Evolutionary conservation across 2,888 invertebrate genomes (phyloP), one percentile per base, ranked within the genome.

Genomic region (Deilephila elpenor): DNA sequence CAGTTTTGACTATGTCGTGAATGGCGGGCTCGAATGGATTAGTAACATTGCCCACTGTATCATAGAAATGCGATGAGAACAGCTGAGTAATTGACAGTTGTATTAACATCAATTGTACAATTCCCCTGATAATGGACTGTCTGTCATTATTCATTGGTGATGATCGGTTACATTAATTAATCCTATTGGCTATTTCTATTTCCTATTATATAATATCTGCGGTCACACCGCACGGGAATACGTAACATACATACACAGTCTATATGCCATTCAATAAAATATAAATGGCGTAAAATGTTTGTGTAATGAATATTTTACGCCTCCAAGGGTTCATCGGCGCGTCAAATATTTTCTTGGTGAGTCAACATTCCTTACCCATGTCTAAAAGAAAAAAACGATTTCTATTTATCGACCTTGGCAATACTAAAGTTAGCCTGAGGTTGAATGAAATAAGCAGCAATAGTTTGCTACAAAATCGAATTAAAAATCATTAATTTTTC

Each of bases 301-400:
- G 20, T 64, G 67, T 67, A 44, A 25, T 67, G 51, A 67, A 67
- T 67, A 67, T 67, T 67, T 67, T 25, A 67, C 67, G 44, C 67
- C 25, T 17, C 44, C 20, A 44, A 67, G 51, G 67, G 67, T 67
- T 67, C 67, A 51, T 44, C 44, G 67, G 51, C 11, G 67, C 44
- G 44, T 67, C 51, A 67, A 67, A 67, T 67, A 67, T 67, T 64
- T 67, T 67, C 44, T 67, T 51, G 51, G 44, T 67, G 67, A 67
- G 67, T 67, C 44, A 44, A 67, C 17, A 44, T 51, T 51, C 51
- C 51, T 14, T 51, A 25, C 64, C 44, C 25, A 25, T 51, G 67
- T 67, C 67, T n/a, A 7, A 67, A 14, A 67, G 25, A 67, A 67
- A 67, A 51, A 60, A 60, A 11, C 37, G 34, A n/a, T 62, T 62